These are phyloP conservation scores for Iselma pallidipennis DNA, from an alignment of 2,888 invertebrate species.

Conservation along the genomic window DNA sequence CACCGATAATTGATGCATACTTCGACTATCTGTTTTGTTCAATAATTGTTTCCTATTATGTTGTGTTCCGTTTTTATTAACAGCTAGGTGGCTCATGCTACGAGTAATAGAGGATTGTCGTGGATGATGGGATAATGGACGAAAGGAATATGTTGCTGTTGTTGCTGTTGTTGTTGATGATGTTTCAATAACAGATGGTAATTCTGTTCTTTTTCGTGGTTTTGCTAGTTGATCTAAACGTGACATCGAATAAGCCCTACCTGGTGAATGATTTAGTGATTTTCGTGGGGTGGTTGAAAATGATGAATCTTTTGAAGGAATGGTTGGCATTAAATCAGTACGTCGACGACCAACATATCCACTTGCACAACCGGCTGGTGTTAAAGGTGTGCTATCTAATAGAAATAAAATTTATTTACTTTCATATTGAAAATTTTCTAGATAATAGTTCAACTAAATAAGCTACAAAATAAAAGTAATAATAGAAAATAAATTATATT, in stretches of 20 bases:
- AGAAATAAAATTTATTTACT: background rate
- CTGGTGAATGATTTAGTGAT: slow-evolving; percentile 62
- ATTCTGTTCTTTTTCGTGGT: slow-evolving; percentile 63
- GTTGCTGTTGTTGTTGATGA: slow-evolving; percentile 1
- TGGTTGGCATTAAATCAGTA: slow-evolving; percentile 89
- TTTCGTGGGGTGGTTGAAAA: slow-evolving; percentile 58
- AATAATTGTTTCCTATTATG: slow-evolving; percentile 50
- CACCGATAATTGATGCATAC: slow-evolving; percentile 54
- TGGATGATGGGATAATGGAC: slow-evolving; percentile 47
- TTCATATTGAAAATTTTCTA: background rate
- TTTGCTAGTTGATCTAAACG: slow-evolving; percentile 84
- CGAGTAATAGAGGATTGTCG: slow-evolving; percentile 62
- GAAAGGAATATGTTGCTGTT: slow-evolving; percentile 32
- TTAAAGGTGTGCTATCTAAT: slow-evolving; percentile 44
- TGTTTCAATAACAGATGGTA: slow-evolving; percentile 52
- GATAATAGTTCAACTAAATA: background rate
- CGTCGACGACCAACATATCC: slow-evolving; percentile 78
- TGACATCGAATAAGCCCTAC: slow-evolving; percentile 93
- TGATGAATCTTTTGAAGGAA: slow-evolving; percentile 72
- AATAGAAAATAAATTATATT: background rate
- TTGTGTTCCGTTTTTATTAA: slow-evolving; percentile 55
- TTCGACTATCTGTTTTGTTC: slow-evolving; percentile 54
- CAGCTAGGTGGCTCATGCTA: slow-evolving; percentile 73
- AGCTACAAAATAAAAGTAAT: background rate
- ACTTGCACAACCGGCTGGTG: slow-evolving; percentile 69